Percentiles rank a stretch among this genome's conserved stretches.
Evolutionary conservation across 2,888 invertebrate species (phyloP).

Genomic region (Sussaba pulchella): DNA sequence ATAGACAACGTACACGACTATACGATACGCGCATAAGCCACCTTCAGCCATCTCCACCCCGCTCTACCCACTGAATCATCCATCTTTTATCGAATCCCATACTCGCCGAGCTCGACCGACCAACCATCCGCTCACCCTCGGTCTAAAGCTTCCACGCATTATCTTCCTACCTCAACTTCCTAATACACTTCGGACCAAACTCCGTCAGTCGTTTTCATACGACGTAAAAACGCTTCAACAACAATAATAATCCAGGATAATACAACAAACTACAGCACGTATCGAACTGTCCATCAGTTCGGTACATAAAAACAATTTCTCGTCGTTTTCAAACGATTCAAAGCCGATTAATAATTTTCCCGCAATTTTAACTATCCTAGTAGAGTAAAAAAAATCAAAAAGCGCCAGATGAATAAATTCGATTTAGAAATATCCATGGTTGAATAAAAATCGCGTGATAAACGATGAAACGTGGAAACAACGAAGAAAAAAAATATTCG

Average conservation of each 20-base stretch:
- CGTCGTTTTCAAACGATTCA: too few relatives aligned
- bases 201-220: constrained; percentile 38
- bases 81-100: constrained; percentile 82
- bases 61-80: constrained; percentile 77
- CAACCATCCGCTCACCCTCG: constrained; percentile 37
- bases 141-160: constrained; percentile 53
- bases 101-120: constrained; percentile 54
- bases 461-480: not conserved
- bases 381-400: too few relatives aligned
- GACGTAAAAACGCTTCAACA: constrained; percentile 22
- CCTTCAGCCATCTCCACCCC: constrained; percentile 1
- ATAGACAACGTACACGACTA: constrained; percentile 9
- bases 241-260: constrained; percentile 24
- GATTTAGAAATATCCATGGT: not conserved
- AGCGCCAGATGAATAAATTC: not conserved
- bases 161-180: constrained; percentile 58
- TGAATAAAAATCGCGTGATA: not conserved
- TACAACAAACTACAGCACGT: not conserved
- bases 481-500: constrained; percentile 9
- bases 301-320: too few relatives aligned
- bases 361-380: too few relatives aligned
- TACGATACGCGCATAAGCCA: not conserved
- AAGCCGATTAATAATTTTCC: too few relatives aligned
- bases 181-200: constrained; percentile 58
- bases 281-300: too few relatives aligned